Conservation (phyloP, 2,797 vertebrate species). For the Crenichthys baileyi region DNA sequence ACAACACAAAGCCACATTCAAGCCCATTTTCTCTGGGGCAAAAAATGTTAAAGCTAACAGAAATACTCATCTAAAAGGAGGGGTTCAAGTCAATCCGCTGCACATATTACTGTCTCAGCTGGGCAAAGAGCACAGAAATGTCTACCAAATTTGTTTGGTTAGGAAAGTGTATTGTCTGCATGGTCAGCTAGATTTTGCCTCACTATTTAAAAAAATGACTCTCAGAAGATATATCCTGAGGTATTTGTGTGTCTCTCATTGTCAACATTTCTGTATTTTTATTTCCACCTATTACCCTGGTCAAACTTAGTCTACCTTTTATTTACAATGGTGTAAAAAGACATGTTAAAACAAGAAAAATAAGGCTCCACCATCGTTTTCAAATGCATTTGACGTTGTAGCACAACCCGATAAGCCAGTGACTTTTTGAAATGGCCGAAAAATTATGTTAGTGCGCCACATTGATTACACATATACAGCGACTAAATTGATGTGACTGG, state of each 20-base stretch:
- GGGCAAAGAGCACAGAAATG: constrained; percentile 4
- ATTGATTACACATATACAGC: no score
- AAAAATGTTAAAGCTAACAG: constrained; percentile 68
- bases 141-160: constrained; percentile 7
- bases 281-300: no score
- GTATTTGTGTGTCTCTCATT: not conserved
- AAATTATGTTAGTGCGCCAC: not conserved
- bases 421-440: no score
- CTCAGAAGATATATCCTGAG: no score
- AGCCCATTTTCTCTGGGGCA: constrained; percentile 73
- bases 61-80: constrained; percentile 65
- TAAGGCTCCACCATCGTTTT: not conserved
- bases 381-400: not conserved
- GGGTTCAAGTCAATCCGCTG: constrained; percentile 53
- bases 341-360: not conserved
- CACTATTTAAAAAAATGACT: not conserved
- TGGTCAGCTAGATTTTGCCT: not conserved
- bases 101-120: constrained; percentile 35
- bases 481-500: no score
- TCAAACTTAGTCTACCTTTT: not conserved
- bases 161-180: not conserved
- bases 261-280: not conserved
- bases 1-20: constrained; percentile 69
- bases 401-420: not conserved
- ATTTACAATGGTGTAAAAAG: not conserved